Base-by-base conservation (phyloP, 2,113 vertebrate genomes). In the Stegostoma tigrinum region DNA sequence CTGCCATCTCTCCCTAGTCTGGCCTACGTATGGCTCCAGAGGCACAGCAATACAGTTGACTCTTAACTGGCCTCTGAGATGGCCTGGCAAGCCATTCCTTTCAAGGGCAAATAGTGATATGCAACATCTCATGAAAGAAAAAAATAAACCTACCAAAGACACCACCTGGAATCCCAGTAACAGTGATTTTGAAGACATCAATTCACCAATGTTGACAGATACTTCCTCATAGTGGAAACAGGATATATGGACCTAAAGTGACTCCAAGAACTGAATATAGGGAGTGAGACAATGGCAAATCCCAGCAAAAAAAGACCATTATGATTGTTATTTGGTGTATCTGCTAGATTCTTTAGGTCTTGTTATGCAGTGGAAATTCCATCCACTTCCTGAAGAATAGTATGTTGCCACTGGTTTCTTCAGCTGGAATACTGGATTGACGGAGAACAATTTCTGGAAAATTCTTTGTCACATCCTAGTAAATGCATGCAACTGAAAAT, bases 381-480 rank as follows among this genome's bases (percentile, higher is more conserved):
- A 93, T 66, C 55, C 34, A 93, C 61, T 93, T 93, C 34, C 89
- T 93, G 94, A 48, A 72, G 42, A 52, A 48, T 38, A 52, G 94
- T 45, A 15, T 48, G 45, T 95, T 45, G 48, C 52, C 52, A 52
- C 21, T 93, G 61, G 61, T n/a, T 93, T 67, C 89, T 93, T 93
- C 89, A 67, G 61, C 0, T 93, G 89, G 61, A 72, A 95, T 52
- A 48, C 27, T 94, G 38, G 10, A 72, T 75, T 15, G 30, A 45
- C 6, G n/a, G 45, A 95, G 12, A 72, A 52, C 45, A 75, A 48
- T 72, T 95, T 48, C 67, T 48, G 27, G 68, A 68, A 95, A 52
- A 5, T 24, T 17, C 52, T 48, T 15, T 72, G 23, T 4, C 5
- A 0, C 5, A 72, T 21, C n/a, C 4, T 52, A 72, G 94, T 27